phyloP scores from a whole-genome alignment of 2,888 invertebrate genomes.

The Elmis aenea region DNA sequence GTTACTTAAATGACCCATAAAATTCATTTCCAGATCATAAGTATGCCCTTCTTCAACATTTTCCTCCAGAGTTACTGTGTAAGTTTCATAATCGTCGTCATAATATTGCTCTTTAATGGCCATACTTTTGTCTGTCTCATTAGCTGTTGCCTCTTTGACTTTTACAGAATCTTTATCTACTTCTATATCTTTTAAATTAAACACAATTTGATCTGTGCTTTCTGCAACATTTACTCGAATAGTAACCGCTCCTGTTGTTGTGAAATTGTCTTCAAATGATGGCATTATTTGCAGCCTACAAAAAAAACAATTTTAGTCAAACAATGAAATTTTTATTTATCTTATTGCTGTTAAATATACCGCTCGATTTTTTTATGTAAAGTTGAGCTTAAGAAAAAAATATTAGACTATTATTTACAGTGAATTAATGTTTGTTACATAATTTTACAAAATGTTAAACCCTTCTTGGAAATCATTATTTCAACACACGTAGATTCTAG shows the following conservation, averaged over 20 bases:
- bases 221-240: conserved; percentile 43
- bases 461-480: too few species aligned
- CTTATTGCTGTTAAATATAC: too few species aligned
- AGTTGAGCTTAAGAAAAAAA: too few species aligned
- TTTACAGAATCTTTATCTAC: conserved; percentile 41
- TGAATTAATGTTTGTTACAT: too few species aligned
- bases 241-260: conserved; percentile 44
- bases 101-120: conserved; percentile 39
- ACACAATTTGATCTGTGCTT: conserved; percentile 44
- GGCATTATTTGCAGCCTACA: conserved; percentile 43
- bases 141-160: conserved; percentile 24
- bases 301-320: conserved; percentile 9
- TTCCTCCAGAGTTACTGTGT: conserved; percentile 41
- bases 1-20: conserved; percentile 50
- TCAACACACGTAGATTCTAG: conserved; percentile 10
- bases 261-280: conserved; percentile 44
- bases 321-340: too few species aligned
- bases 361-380: too few species aligned
- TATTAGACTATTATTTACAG: too few species aligned
- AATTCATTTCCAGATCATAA: conserved; percentile 51
- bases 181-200: conserved; percentile 47
- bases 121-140: conserved; percentile 32
- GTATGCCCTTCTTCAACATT: conserved; percentile 36
- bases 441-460: too few species aligned
- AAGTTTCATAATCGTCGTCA: conserved; percentile 37